These are phyloP conservation scores for Antedon mediterranea DNA, from an alignment of 53 echinoderm and acorn worm species.

Conservation along the genomic window DNA sequence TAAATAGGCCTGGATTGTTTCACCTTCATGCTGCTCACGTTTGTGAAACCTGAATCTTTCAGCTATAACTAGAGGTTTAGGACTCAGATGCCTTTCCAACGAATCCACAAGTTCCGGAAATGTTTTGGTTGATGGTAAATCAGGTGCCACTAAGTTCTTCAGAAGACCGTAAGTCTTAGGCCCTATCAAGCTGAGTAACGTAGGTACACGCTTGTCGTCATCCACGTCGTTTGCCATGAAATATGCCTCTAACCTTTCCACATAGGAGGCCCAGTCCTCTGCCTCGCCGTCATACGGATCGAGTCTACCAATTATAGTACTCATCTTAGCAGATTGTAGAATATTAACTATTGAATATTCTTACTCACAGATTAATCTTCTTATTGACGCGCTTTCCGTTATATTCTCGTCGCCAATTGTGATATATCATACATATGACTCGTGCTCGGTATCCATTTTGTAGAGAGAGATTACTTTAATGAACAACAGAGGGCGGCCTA, in stretches of 20 bases:
- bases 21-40: slow-evolving; percentile 31
- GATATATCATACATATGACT: not conserved
- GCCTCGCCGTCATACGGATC: not conserved
- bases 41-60: slow-evolving; percentile 47
- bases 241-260: slow-evolving; percentile 30
- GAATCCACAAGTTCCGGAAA: slow-evolving; percentile 24
- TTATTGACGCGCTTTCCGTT: no score
- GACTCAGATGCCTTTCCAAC: slow-evolving; percentile 21
- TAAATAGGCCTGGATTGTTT: slow-evolving; percentile 24
- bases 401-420: no score
- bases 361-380: no score
- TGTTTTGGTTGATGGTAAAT: slow-evolving; percentile 20
- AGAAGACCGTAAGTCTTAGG: slow-evolving; percentile 26
- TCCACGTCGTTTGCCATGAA: slow-evolving; percentile 28
- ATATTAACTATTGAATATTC: no score
- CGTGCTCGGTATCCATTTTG: not conserved
- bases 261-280: slow-evolving; percentile 33
- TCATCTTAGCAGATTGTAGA: not conserved
- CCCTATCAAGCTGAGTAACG: slow-evolving; percentile 21
- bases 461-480: not conserved
- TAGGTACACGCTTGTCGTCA: slow-evolving; percentile 11
- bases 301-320: not conserved
- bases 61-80: slow-evolving; percentile 39
- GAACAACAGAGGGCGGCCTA: not conserved
- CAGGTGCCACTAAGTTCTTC: slow-evolving; percentile 25